Conservation (phyloP, 2,113 vertebrate genomes). For the Amblyornis subalaris region DNA sequence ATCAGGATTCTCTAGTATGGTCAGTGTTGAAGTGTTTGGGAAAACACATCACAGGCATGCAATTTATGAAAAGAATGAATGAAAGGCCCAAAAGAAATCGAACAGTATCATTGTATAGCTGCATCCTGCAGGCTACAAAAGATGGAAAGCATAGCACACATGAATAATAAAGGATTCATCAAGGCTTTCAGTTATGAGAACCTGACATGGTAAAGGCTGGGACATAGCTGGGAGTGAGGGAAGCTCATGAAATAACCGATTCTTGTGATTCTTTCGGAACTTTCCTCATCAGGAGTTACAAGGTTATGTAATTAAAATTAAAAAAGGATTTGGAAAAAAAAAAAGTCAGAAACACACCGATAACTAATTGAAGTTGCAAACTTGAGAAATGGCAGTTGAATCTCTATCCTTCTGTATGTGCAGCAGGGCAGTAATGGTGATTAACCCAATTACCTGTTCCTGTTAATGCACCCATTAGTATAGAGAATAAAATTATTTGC, state of each 20-base stretch:
- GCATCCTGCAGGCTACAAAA: background rate
- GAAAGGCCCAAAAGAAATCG: background rate
- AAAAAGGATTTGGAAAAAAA: background rate
- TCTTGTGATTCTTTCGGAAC: background rate
- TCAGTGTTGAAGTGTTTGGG: background rate
- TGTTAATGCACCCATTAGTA: background rate
- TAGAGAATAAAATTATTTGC: background rate
- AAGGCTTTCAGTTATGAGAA: background rate
- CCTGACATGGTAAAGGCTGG: background rate
- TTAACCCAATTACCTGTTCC: background rate
- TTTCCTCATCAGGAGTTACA: background rate
- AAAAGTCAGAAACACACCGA: background rate
- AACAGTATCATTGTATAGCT: background rate
- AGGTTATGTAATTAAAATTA: background rate
- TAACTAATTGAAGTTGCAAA: background rate
- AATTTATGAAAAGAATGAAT: background rate
- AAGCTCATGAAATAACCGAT: background rate
- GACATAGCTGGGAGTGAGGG: background rate
- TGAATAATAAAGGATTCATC: background rate
- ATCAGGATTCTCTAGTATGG: background rate
- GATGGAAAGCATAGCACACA: background rate
- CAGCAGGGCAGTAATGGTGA: background rate
- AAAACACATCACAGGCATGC: background rate
- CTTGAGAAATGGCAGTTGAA: background rate
- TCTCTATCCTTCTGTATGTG: background rate